phyloP scores from a whole-genome alignment of 2,113 vertebrate species.

The Phaethornis superciliosus region DNA sequence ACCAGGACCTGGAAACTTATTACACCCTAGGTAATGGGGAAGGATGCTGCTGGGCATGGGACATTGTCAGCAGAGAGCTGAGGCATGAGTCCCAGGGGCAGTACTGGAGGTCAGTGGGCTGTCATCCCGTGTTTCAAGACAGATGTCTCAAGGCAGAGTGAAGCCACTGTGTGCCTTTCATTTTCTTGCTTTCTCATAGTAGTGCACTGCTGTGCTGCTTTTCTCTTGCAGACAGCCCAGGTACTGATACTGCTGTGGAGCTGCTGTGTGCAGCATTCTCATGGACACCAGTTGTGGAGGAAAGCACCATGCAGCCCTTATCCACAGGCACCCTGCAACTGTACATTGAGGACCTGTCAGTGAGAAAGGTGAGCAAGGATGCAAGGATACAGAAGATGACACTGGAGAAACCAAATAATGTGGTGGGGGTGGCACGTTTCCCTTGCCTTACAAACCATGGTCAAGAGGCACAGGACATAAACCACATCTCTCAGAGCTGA shows the following conservation, averaged over 20 bases:
- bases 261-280: slow-evolving; percentile 84
- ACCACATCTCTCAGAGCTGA: neutral
- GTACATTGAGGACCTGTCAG: slow-evolving; percentile 78
- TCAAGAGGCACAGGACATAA: neutral
- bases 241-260: slow-evolving; percentile 71
- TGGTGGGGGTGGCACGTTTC: neutral
- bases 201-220: neutral
- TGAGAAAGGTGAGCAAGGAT: slow-evolving; percentile 80
- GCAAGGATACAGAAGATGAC: neutral
- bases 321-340: slow-evolving; percentile 73
- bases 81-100: neutral
- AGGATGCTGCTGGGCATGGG: neutral
- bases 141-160: neutral
- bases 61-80: neutral
- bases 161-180: neutral
- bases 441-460: neutral
- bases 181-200: neutral
- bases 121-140: neutral
- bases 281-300: slow-evolving; percentile 73
- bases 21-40: slow-evolving; percentile 79
- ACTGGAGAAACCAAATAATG: neutral
- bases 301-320: slow-evolving; percentile 1
- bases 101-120: neutral
- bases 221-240: slow-evolving; percentile 58
- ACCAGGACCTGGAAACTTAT: slow-evolving; percentile 84